Evolutionary conservation across 1,140 invertebrate genomes (phyloP).

Genomic region (Habropoda laboriosa): DNA sequence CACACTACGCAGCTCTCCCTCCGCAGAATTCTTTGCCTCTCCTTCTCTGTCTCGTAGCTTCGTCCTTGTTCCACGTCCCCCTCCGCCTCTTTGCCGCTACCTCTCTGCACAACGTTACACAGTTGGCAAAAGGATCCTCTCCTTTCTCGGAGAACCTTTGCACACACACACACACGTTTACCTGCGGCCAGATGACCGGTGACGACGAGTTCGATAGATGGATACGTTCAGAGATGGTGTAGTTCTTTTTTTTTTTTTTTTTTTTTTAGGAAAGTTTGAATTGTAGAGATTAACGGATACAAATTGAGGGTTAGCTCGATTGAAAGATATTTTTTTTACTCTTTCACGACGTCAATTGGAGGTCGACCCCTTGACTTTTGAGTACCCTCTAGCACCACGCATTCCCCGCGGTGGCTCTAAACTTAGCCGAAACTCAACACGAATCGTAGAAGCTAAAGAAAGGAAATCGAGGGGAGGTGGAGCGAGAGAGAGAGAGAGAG

Average conservation of each 20-base stretch:
- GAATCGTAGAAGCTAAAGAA: too few species aligned
- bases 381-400: too few species aligned
- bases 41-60: background rate
- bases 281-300: too few species aligned
- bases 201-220: background rate
- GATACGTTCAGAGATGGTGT: too few species aligned
- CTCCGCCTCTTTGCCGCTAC: background rate
- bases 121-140: background rate
- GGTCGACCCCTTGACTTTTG: too few species aligned
- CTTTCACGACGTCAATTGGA: too few species aligned
- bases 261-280: too few species aligned
- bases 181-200: background rate
- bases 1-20: background rate
- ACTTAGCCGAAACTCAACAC: too few species aligned
- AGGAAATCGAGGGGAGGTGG: background rate
- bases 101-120: constrained; percentile 22
- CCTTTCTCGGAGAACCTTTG: background rate
- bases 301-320: too few species aligned
- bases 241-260: too few species aligned
- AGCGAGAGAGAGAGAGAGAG: background rate
- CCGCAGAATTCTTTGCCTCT: constrained; percentile 21
- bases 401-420: background rate
- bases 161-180: background rate
- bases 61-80: background rate
- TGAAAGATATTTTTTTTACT: too few species aligned